Evolutionary conservation across 2,888 invertebrate species (phyloP), one percentile per base, ranked within the genome.

Genomic region (Coecobrya sp.): DNA sequence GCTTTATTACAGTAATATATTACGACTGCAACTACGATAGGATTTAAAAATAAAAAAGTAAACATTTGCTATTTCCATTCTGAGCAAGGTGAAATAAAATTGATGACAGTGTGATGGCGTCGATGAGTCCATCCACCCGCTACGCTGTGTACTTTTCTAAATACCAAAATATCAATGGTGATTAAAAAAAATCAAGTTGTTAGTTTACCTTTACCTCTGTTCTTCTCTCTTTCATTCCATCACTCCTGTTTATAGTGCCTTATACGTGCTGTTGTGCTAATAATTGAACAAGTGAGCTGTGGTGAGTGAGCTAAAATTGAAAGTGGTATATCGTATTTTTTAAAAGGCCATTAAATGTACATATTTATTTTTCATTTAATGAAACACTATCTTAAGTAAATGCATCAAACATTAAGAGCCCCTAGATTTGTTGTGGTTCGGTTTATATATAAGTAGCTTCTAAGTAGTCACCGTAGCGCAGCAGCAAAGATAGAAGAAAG

Each of bases 11-110:
- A 55, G 30, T 68, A 68, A 68, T 68, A 68, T 36, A 30, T 68
- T 68, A 30, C 30, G 30, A 36, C n/a, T n/a, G n/a, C 36, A 36
- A 68, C 68, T 5, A 16, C 30, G 30, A 62, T 22, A 25, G 7
- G 55, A 81, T 30, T 68, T 81, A 55, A 55, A 79, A 36, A 36
- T 84, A 42, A 30, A 55, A 27, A 52, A 36, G 86, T 86, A 86
- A 86, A 86, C 70, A 86, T 68, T 70, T 68, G 27, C 70, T 27
- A 86, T 70, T 86, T 30, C 86, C 86, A 86, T 86, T 55, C 65
- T 42, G n/a, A 73, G 73, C 73, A 68, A 30, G 68, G 13, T 68
- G 30, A 30, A 68, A 27, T 65, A 30, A 65, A 25, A 25, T 25
- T 25, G 62, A 65, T 65, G 27, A 30, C 13, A 16, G 0, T 27